Base-by-base conservation (phyloP, 2,113 vertebrate species). In the Takifugu bimaculatus region DNA sequence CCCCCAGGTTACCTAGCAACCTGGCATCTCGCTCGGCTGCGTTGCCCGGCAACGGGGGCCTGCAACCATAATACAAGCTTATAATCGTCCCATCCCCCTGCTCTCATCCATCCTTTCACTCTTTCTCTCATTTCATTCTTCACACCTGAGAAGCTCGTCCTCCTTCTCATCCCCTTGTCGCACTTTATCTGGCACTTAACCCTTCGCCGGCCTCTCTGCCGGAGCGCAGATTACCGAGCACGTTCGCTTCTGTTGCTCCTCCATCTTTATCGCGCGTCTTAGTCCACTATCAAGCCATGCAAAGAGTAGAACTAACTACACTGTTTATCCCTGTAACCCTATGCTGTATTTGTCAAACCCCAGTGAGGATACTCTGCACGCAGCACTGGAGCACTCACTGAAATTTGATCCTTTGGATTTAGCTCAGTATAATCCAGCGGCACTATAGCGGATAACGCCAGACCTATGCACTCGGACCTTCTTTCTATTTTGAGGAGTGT, bases 1-100 rank as follows among this genome's bases (percentile, higher is more conserved):
- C 83, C 74, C 76, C 52, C 53, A 50, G 79, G 89, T 90, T 88
- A 83, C 91, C 86, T 87, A 89, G 91, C 89, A 90, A 91, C 89
- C 82, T 78, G 76, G 88, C 85, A 88, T 90, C 86, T 89, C 69
- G 68, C 79, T 81, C 87, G 50, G 78, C 75, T 60, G 59, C 57
- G 89, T 91, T 68, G 87, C 88, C 71, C 67, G 68, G 89, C 77
- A 85, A 91, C 87, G 60, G 57, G 50, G 63, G 75, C 69, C 64
- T 75, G 82, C 74, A 85, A 86, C 78, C 79, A 81, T 70, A 85
- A 87, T 85, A 85, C 74, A 86, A 63, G 69, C 77, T 80, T 63
- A 62, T 50, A 71, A 54, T 14, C 52, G 26, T 69, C 82, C 82
- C 81, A 75, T 82, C 82, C 79, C 84, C 82, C 79, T 74, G 55